phyloP scores from a whole-genome alignment of 2,797 vertebrate species.

The Thaleichthys pacificus region DNA sequence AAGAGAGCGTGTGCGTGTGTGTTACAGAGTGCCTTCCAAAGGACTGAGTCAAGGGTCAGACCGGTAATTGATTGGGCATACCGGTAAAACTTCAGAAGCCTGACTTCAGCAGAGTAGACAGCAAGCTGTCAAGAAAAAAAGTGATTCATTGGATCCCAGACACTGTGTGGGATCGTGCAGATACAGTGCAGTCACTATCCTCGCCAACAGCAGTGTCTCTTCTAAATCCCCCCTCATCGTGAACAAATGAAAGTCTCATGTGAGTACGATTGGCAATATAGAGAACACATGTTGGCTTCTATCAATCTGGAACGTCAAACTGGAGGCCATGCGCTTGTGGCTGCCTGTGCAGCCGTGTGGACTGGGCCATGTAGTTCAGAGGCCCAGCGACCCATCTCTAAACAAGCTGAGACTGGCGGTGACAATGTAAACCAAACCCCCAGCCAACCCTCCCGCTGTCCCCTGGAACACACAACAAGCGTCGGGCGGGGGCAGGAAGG shows the following conservation, averaged over 20 bases:
- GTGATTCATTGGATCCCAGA: slow-evolving; percentile 11
- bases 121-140: neutral
- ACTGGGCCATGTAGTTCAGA: slow-evolving; percentile 43
- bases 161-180: neutral
- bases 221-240: slow-evolving; percentile 35
- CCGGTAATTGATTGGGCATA: neutral
- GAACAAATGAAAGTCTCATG: slow-evolving; percentile 49
- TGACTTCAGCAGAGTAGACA: neutral
- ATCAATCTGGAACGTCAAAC: slow-evolving; percentile 29
- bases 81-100: neutral
- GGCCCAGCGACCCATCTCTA: slow-evolving; percentile 15
- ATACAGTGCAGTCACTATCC: neutral
- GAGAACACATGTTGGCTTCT: slow-evolving; percentile 50
- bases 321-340: neutral
- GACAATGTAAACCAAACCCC: slow-evolving; percentile 2
- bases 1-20: neutral
- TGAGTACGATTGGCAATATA: slow-evolving; percentile 45
- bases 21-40: neutral
- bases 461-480: neutral
- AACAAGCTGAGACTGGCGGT: slow-evolving; percentile 42
- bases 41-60: neutral
- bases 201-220: neutral
- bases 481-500: neutral
- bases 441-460: neutral
- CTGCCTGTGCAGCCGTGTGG: slow-evolving; percentile 41